Base-by-base conservation (phyloP, 2,797 vertebrate species). In the Esox lucius region DNA sequence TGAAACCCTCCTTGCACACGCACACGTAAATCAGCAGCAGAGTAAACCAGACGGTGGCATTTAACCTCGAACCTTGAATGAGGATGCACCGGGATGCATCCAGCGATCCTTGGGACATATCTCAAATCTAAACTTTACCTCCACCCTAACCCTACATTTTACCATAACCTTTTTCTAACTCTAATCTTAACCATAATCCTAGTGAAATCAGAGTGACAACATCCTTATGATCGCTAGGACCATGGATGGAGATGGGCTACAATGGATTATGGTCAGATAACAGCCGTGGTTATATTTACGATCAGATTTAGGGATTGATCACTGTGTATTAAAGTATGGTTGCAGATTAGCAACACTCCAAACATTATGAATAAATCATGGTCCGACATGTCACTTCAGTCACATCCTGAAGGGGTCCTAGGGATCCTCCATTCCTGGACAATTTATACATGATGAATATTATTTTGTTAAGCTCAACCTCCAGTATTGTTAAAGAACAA, bases 231-330 rank as follows among this genome's bases (percentile, higher is more conserved):
- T 46, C 42, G 56, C 42, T 15, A 42, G 49, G 66, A 42, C 13
- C 5, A 16, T n/a, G 12, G 75, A 66, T 71, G n/a, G 24, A 71
- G 26, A 56, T 33, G 35, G 26, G 11, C 1, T 3, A 48, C 22
- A 33, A 46, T 26, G 8, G 75, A 77, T 77, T 72, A 59, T 17
- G 31, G 46, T 56, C 70, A 68, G 24, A 76, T 72, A 67, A 68
- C 70, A 56, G 71, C 22, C 53, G 19, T 66, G 71, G 59, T 49
- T 26, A 72, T 31, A 71, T 71, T 51, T 53, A 39, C 48, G 72
- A 71, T 71, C 59, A 53, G 59, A 51, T 76, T 71, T 71, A 35
- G 53, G 28, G 68, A 76, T 49, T 39, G 11, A 17, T 35, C 56
- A 68, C 5, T 28, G 31, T 65, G 56, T 9, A 31, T 28, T 51